Evolutionary conservation across 2,888 invertebrate species (phyloP), one percentile per base, ranked within the genome.

Genomic region (Tetropium fuscum): DNA sequence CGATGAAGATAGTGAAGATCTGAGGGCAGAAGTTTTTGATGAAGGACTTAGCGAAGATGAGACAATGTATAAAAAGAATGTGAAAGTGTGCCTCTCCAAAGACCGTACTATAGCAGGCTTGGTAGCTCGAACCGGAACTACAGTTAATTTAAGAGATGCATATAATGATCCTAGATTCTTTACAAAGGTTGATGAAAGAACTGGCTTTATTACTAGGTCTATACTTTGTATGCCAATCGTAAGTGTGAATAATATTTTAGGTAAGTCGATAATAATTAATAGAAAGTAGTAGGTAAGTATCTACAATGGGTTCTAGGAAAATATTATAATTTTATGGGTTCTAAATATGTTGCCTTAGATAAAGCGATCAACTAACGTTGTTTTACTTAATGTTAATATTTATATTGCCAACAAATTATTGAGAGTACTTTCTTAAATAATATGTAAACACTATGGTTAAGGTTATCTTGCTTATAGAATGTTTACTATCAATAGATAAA

Each of bases 21-120:
- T 85, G 6, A 74, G 80, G 5, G 87, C 87, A 0, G 87, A 87
- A 72, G 83, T 86, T 78, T 88, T 85, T 83, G 87, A 87, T 60
- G 87, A 88, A 69, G 86, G 86, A 1, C 84, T 78, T 8, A 74
- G 81, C 10, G 70, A 74, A 8, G 70, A 74, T 7, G 63, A 64
- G 0, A 77, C 78, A 2, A 83, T 86, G 78, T 84, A 85, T 0
- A 83, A 80, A 63, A 86, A 86, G 69, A 84, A 84, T 71, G 72
- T 81, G 4, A 85, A 85, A 77, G 78, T 87, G 32, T 82, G 85
- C 61, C 74, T 88, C 36, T 78, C 78, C 13, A 76, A 73, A 66
- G 86, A 86, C 40, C 76, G 81, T 43, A 84, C 84, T 0, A 85
- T 87, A 15, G 86, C 85, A 0, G 84, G 84, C 1, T 64, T 82